phyloP scores from a whole-genome alignment of 1,140 invertebrate genomes.

The Dendrolimus kikuchii region DNA sequence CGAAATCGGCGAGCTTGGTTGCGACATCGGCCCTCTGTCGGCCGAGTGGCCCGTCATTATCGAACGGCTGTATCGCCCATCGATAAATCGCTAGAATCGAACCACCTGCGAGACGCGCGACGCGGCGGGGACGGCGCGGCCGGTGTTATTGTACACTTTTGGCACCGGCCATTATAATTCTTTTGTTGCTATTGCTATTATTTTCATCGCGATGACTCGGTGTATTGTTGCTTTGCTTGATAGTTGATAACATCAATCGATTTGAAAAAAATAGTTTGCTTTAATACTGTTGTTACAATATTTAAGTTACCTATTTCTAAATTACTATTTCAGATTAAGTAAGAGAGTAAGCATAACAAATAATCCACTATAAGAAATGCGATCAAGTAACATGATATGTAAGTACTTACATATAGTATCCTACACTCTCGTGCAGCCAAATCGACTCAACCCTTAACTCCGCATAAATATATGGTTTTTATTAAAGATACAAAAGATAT shows the following conservation, averaged over 20 bases:
- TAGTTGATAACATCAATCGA: slow-evolving; percentile 22
- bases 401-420: no score
- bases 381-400: no score
- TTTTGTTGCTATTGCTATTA: slow-evolving; percentile 58
- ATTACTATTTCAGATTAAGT: no score
- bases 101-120: slow-evolving; percentile 40
- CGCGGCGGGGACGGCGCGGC: background rate
- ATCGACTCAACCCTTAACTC: no score
- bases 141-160: slow-evolving; percentile 51
- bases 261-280: slow-evolving; percentile 20
- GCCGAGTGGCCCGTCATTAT: slow-evolving; percentile 39
- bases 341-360: no score
- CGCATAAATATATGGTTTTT: no score
- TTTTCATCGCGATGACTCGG: slow-evolving; percentile 45
- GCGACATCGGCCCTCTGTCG: slow-evolving; percentile 43
- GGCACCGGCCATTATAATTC: slow-evolving; percentile 61
- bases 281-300: slow-evolving; percentile 7
- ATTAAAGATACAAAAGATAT: no score
- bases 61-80: slow-evolving; percentile 46
- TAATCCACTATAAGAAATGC: no score
- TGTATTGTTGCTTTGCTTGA: slow-evolving; percentile 25
- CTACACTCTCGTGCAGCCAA: no score
- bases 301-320: no score
- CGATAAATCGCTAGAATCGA: slow-evolving; percentile 45
- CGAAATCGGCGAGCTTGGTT: slow-evolving; percentile 54